Evolutionary conservation across 2,797 vertebrate species (phyloP), one percentile per base, ranked within the genome.

Genomic region (Monodelphis domestica): DNA sequence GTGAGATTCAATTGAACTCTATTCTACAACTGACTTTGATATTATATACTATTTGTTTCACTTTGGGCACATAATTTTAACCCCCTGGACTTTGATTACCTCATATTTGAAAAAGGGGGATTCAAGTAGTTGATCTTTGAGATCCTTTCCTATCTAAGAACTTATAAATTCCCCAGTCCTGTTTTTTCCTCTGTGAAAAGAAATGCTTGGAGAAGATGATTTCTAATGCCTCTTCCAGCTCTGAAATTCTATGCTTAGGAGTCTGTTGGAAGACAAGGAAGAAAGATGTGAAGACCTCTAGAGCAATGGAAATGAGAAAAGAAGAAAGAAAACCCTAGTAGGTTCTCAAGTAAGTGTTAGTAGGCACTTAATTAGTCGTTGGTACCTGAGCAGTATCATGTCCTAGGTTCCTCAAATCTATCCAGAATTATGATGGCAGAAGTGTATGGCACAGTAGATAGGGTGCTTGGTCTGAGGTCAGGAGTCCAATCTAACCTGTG

Each of bases 351-450:
- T 63, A 33, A 63, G 30, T 14, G 1, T n/a, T 70, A 17, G 59
- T 70, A 17, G 59, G 33, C 33, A 38, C 59, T 70, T 70, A 70
- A 70, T 0, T 38, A 70, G 33, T 33, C 56, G 7, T 63, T 63
- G 4, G 1, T 38, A n/a, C 12, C 57, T 33, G 38, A 70, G 59
- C 5, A 70, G 14, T n/a, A n/a, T 15, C 4, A 59, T n/a, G 5
- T 56, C 52, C 33, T 90, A 96, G 84, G 87, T 91, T 24, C 1
- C 26, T 14, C n/a, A 84, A 33, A 24, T 91, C 59, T 94, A 89
- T 28, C 10, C 88, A 90, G 96, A 55, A 2, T 14, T 45, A 89
- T 33, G 93, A 5, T 29, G 55, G 55, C 7, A 29, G 26, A 56
- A 26, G 28, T 10, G 26, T n/a, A n/a, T n/a, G n/a, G 11, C 59